Conservation (phyloP, 2,888 invertebrate genomes). For the Tromatobia lineatoria region DNA sequence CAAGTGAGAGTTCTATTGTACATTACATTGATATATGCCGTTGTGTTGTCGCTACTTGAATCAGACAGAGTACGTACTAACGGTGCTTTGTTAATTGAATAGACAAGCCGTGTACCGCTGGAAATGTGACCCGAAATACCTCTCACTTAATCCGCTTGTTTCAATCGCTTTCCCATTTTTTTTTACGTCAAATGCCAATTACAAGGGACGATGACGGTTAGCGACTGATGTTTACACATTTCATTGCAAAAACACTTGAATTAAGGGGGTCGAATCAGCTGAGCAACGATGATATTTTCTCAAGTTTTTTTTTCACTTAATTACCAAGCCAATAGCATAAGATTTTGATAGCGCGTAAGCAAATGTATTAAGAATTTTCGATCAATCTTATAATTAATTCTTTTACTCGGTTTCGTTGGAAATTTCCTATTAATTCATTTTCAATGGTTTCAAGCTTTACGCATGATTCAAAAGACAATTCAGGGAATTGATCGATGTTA, state of each 20-base stretch:
- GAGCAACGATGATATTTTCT: too few species aligned
- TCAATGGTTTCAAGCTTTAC: too few species aligned
- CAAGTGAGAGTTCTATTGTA: conserved; percentile 45
- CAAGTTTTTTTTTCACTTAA: too few species aligned
- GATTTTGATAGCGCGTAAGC: too few species aligned
- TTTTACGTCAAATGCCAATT: neutral
- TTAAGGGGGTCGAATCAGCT: neutral
- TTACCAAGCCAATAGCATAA: too few species aligned
- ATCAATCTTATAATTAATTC: too few species aligned
- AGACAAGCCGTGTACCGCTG: conserved; percentile 44
- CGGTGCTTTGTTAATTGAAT: conserved; percentile 52
- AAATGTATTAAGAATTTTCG: too few species aligned
- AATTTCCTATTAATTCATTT: too few species aligned
- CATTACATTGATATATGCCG: conserved; percentile 40
- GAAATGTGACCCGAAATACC: conserved; percentile 35
- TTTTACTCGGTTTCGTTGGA: too few species aligned
- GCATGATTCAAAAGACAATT: too few species aligned
- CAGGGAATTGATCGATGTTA: too few species aligned
- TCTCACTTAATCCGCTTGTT: conserved; percentile 16
- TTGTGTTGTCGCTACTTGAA: conserved; percentile 37
- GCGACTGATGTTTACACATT: neutral
- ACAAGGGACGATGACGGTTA: neutral
- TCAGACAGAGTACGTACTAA: conserved; percentile 43
- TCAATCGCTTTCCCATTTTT: conserved; percentile 20
- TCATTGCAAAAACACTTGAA: neutral